Base-by-base conservation (phyloP, 2,888 invertebrate genomes). In the Hofmannophila pseudospretella region DNA sequence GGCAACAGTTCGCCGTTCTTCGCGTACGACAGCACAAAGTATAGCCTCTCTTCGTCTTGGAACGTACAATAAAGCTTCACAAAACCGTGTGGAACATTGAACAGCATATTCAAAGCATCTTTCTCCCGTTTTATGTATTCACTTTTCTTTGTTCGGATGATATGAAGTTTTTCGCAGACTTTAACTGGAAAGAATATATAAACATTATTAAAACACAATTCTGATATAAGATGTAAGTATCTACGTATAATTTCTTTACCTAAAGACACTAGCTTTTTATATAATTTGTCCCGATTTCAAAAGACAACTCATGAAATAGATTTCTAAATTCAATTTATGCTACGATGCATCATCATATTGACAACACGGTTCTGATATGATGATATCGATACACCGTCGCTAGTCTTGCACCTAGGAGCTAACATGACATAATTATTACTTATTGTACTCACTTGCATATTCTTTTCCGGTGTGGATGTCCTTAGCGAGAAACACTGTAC, bases 21-120 rank as follows among this genome's bases (percentile, higher is more conserved):
- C 38, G 98, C 98, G 82, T 96, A 97, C 10, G 96, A 95, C 69
- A 99, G 89, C 10, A 97, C 98, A 86, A 99, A 99, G 87, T 97
- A 99, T 41, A 99, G 89, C 62, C 96, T 90, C 58, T 95, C 94
- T 19, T 90, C 73, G 71, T 99, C 98, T 88, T 99, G 99, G 87
- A 99, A 99, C 40, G 99, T 97, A 85, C 96, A 97, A 75, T 94
- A 96, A 41, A 99, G 89, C 69, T 94, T 93, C 36, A 98, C 96
- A 74, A 99, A 96, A 74, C 96, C 98, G 44, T 96, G 94, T 42
- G 91, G 90, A 54, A 92, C 90, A 45, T 92, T 89, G 53, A 92
- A 94, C 57, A 98, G 86, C 80, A 94, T 91, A 72, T 96, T 94
- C 71, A 99, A 88, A 14, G 97, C 96, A 67, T 98, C 96, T 72